Base-by-base conservation (phyloP, 2,888 invertebrate genomes). In the Agonopterix heracliana region DNA sequence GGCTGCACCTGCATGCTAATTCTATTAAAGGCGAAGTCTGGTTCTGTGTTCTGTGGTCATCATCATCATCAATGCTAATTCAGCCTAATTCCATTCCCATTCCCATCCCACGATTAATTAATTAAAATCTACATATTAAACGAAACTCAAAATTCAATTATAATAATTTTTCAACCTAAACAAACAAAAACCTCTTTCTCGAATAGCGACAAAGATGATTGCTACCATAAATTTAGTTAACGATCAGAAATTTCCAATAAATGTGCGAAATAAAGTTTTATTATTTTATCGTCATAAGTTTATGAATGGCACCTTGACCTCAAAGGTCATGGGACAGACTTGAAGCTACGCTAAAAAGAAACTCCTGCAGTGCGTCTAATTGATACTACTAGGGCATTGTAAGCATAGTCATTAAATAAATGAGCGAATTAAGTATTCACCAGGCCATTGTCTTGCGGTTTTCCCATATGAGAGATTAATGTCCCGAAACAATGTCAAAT, bases 401-500 rank as follows among this genome's bases (percentile, higher is more conserved):
- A 62, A 64, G 66, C 63, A 66, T 61, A 67, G 66, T 65, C 69
- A 68, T 74, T 78, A 73, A 67, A 68, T 70, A 71, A 55, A 69
- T 64, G 60, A 66, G 60, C 64, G 71, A 64, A 76, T 78, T 70
- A 71, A 78, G 76, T 75, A 77, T 78, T 74, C 71, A 75, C 74
- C 58, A 55, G 56, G 56, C 69, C 66, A 74, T 75, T 77, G 75
- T 75, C 26, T 60, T 44, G 44, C 11, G 11, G 13, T n/a, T 48
- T 51, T 51, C 48, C 41, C 51, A 48, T 48, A 48, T 38, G 45
- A 11, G 45, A 45, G 41, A 48, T 51, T 51, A 48, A 51, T 51
- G 51, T 45, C 34, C 47, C 51, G 51, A 51, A 51, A 50, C 50
- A 17, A 44, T 34, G 17, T 38, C 26, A 26, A 26, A 26, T 26